Evolutionary conservation across 2,113 vertebrate genomes (phyloP), one percentile per base, ranked within the genome.

Genomic region (Leiothrix lutea): DNA sequence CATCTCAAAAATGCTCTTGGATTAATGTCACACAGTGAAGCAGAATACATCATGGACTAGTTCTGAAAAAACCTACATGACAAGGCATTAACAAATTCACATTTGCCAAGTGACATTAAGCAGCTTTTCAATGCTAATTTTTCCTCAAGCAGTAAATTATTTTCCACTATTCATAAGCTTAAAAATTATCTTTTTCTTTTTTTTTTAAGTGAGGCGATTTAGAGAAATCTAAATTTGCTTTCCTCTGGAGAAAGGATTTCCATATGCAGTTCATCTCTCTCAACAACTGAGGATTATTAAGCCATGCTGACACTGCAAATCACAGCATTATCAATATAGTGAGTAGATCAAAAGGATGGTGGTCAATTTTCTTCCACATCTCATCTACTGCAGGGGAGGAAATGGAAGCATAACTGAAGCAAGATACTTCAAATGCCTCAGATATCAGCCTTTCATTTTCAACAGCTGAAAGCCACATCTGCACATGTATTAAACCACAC

Each of bases 381-480:
- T 38, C 71, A 38, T 50, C 28, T 74, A 9, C 77, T 83, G 81
- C 71, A 67, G 51, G 44, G 75, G 28, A 92, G 86, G 88, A 96
- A 96, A 96, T 33, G 53, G 79, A 84, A 50, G 29, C 36, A 16
- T 67, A 91, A 86, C 69, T 60, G 33, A 88, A 57, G 82, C 56
- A 75, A 73, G 74, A 91, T 54, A 62, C 62, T 81, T 85, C 87
- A 90, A 75, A 96, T 61, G 69, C 72, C 86, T 90, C 60, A 67
- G 82, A 62, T 83, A 78, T 36, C 85, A 92, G 79, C 60, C 79
- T 80, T 86, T 92, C 36, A 56, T 86, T 88, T 80, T 31, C 82
- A 90, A 50, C 80, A 95, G 92, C 88, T 84, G 72, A 84, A 92
- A 94, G 51, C 57, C 92, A 88, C 88, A 96, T 95, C 90, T 84